Percentiles rank a stretch among this genome's conserved stretches.
phyloP scores from a whole-genome alignment of 1,140 invertebrate species.

The Acromyrmex heyeri region DNA sequence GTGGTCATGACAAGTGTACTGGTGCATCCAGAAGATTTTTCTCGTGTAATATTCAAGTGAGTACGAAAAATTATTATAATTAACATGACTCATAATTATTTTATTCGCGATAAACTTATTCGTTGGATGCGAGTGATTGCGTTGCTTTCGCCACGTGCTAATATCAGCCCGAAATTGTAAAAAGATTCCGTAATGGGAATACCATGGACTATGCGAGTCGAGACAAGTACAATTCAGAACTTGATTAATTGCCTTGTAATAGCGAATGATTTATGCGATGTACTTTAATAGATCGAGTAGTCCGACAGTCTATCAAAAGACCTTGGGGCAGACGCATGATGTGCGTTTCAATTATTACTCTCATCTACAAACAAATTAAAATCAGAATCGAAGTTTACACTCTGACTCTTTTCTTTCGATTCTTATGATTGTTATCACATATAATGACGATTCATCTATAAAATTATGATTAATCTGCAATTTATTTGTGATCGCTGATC shows the following conservation, averaged over 20 bases:
- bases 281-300: slow-evolving; percentile 65
- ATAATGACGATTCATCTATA: neutral
- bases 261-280: slow-evolving; percentile 66
- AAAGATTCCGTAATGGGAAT: slow-evolving; percentile 45
- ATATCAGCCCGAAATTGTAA: neutral
- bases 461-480: slow-evolving; percentile 35
- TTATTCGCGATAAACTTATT: neutral
- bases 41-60: slow-evolving; percentile 95
- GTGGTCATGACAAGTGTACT: slow-evolving; percentile 89
- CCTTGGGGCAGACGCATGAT: slow-evolving; percentile 43
- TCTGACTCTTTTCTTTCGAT: neutral
- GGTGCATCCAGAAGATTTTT: slow-evolving; percentile 94
- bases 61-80: slow-evolving; percentile 47
- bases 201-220: neutral
- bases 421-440: neutral
- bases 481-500: neutral
- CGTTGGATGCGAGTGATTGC: neutral
- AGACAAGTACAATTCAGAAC: neutral
- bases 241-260: slow-evolving; percentile 59
- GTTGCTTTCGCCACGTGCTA: slow-evolving; percentile 5
- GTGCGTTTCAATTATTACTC: slow-evolving; percentile 54
- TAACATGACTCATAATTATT: slow-evolving; percentile 7
- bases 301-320: slow-evolving; percentile 58
- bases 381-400: slow-evolving; percentile 39
- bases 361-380: slow-evolving; percentile 42